phyloP scores from a whole-genome alignment of 1,140 invertebrate genomes.

The Sinella curviseta region DNA sequence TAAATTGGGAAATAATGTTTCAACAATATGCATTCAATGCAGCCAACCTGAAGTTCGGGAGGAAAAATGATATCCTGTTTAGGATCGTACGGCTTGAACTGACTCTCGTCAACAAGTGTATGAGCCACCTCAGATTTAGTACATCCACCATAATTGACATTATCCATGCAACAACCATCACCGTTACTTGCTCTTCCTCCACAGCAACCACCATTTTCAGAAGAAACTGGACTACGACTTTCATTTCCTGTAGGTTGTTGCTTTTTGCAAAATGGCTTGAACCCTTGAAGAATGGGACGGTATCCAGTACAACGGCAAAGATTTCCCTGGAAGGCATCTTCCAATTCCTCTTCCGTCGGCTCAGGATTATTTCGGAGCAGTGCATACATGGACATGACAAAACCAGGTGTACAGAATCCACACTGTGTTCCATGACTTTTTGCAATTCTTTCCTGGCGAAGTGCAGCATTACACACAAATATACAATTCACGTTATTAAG shows the following conservation, averaged over 20 bases:
- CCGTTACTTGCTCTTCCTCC: slow-evolving; percentile 25
- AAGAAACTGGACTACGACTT: too few relatives aligned
- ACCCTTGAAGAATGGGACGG: slow-evolving; percentile 58
- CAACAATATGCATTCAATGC: slow-evolving; percentile 51
- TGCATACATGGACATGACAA: slow-evolving; percentile 56
- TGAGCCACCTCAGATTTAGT: neutral
- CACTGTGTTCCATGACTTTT: slow-evolving; percentile 56
- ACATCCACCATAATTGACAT: slow-evolving; percentile 17
- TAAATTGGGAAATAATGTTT: slow-evolving; percentile 42
- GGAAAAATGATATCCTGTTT: slow-evolving; percentile 63
- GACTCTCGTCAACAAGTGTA: slow-evolving; percentile 42
- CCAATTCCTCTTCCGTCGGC: slow-evolving; percentile 68
- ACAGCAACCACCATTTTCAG: slow-evolving; percentile 40
- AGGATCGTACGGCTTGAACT: slow-evolving; percentile 56
- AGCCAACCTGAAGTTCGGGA: slow-evolving; percentile 57
- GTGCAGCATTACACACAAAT: slow-evolving; percentile 22
- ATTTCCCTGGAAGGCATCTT: slow-evolving; percentile 76
- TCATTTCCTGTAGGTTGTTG: slow-evolving; percentile 29
- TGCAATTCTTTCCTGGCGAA: slow-evolving; percentile 52
- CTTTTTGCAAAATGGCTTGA: slow-evolving; percentile 47
- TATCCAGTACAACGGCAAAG: slow-evolving; percentile 59
- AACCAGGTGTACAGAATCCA: slow-evolving; percentile 56
- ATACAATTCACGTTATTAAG: neutral
- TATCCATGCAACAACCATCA: slow-evolving; percentile 32
- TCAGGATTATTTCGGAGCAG: slow-evolving; percentile 57